Percentiles rank a stretch among this genome's conserved stretches.
These are phyloP conservation scores for Corvus hawaiiensis DNA, from an alignment of 2,113 vertebrate genomes.

Conservation along the genomic window DNA sequence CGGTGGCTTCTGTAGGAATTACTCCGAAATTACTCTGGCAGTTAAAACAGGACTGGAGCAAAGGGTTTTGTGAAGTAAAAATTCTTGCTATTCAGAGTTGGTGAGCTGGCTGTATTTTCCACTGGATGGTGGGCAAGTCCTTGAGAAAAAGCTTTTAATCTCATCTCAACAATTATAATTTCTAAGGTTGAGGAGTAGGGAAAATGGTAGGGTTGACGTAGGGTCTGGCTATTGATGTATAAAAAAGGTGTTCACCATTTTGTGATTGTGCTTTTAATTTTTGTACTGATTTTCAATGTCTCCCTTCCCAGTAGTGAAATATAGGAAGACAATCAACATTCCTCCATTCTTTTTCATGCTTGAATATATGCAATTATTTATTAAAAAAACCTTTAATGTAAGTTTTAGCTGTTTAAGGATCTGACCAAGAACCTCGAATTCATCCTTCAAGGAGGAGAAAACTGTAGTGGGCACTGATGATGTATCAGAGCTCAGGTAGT, in stretches of 20 bases:
- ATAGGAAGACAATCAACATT: neutral
- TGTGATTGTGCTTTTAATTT: neutral
- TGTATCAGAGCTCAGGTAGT: neutral
- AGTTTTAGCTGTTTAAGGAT: neutral
- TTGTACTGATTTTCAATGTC: neutral
- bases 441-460: neutral
- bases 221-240: neutral
- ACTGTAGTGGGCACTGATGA: neutral
- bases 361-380: neutral
- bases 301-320: neutral
- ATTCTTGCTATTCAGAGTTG: neutral
- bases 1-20: neutral
- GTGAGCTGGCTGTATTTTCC: neutral
- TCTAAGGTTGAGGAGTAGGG: neutral
- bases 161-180: neutral
- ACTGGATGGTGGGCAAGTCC: neutral
- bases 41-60: neutral
- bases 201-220: neutral
- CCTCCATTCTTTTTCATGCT: neutral
- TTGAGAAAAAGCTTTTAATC: neutral
- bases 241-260: neutral
- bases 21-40: neutral
- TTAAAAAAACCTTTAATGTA: neutral
- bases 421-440: neutral
- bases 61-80: neutral